Evolutionary conservation across 2,888 invertebrate genomes (phyloP).

Genomic region (Tipula vernalis): DNA sequence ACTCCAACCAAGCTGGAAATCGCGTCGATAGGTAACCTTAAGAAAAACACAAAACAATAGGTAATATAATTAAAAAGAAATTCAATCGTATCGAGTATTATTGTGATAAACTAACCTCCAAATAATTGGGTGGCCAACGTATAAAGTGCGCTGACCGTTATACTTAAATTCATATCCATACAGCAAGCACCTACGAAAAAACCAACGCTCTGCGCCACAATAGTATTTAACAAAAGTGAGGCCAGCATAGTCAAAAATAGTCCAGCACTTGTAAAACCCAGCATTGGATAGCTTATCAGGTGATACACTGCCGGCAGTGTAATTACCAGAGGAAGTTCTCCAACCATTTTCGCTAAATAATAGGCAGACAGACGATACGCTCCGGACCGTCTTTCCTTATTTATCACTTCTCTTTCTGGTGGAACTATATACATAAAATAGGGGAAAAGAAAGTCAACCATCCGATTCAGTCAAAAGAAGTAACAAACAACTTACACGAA

Average conservation of each 20-base stretch:
- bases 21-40: slow-evolving; percentile 57
- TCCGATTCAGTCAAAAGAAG: background rate
- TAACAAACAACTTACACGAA: slow-evolving; percentile 47
- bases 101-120: slow-evolving; percentile 34
- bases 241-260: slow-evolving; percentile 56
- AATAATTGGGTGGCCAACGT: slow-evolving; percentile 65
- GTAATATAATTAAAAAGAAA: background rate
- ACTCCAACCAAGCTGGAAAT: slow-evolving; percentile 58
- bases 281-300: slow-evolving; percentile 63
- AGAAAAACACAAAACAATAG: slow-evolving; percentile 9
- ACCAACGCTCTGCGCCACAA: slow-evolving; percentile 66
- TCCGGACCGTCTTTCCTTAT: slow-evolving; percentile 65
- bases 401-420: slow-evolving; percentile 63
- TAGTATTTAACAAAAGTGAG: slow-evolving; percentile 55
- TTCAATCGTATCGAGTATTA: background rate
- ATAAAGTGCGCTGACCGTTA: slow-evolving; percentile 63
- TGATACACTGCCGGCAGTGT: slow-evolving; percentile 64
- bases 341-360: slow-evolving; percentile 70
- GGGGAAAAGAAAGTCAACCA: too few species aligned
- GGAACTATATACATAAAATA: slow-evolving; percentile 44
- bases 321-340: slow-evolving; percentile 62
- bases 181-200: slow-evolving; percentile 67
- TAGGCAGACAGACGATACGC: slow-evolving; percentile 68
- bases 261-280: slow-evolving; percentile 44
- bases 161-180: slow-evolving; percentile 63